phyloP scores from a whole-genome alignment of 2,888 invertebrate species.

The Andrena trimmerana region DNA sequence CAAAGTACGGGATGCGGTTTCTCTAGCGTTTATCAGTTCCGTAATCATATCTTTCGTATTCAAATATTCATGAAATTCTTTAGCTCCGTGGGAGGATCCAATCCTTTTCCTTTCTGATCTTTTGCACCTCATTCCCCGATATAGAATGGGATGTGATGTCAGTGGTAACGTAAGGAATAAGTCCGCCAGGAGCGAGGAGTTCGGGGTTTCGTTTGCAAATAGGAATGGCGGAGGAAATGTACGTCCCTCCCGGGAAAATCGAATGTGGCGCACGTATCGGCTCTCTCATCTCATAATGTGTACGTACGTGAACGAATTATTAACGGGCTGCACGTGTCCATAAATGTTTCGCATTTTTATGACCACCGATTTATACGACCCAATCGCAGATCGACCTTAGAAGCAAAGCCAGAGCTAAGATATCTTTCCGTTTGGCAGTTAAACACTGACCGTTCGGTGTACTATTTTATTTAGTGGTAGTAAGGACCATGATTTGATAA shows the following conservation, averaged over 20 bases:
- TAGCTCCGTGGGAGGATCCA: constrained; percentile 4
- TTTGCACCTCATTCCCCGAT: constrained; percentile 24
- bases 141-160: constrained; percentile 34
- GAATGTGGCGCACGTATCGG: constrained; percentile 17
- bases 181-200: constrained; percentile 11
- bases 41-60: constrained; percentile 5
- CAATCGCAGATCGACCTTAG: neutral
- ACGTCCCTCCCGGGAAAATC: constrained; percentile 15
- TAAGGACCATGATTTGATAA: too few species aligned
- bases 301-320: constrained; percentile 20
- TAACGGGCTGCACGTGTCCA: neutral
- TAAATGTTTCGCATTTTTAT: neutral
- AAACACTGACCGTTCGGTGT: too few species aligned
- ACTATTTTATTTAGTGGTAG: too few species aligned
- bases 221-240: constrained; percentile 17
- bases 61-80: constrained; percentile 44
- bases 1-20: neutral
- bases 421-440: neutral
- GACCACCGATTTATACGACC: neutral
- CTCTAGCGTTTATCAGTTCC: neutral
- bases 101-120: constrained; percentile 26
- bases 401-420: neutral
- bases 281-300: constrained; percentile 16
- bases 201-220: constrained; percentile 38
- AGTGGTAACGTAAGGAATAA: constrained; percentile 33